Conservation (phyloP, 2,113 vertebrate species). For the Rhagologus leucostigma region DNA sequence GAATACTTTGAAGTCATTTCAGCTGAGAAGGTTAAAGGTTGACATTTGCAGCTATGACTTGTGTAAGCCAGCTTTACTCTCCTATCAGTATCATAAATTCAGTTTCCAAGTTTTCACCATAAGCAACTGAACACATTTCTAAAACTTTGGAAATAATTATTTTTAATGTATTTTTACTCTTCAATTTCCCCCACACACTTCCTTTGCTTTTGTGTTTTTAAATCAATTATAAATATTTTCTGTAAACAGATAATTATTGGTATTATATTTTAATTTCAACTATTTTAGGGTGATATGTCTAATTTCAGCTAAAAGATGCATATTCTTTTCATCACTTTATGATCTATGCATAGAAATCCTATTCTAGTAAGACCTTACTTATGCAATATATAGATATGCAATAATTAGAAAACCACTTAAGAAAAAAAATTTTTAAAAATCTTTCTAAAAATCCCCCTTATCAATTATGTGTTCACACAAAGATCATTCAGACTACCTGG, state of each 20-base stretch:
- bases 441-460: background rate
- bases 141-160: background rate
- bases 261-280: background rate
- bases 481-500: background rate
- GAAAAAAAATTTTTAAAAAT: background rate
- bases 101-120: background rate
- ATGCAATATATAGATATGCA: background rate
- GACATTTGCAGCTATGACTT: slow-evolving; percentile 6
- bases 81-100: background rate
- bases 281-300: background rate
- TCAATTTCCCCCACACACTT: background rate
- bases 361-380: background rate
- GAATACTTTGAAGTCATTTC: slow-evolving; percentile 34
- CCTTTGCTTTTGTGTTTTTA: background rate
- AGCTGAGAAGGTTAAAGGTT: slow-evolving; percentile 41
- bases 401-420: background rate
- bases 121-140: background rate
- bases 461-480: background rate
- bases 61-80: background rate
- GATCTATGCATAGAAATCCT: background rate
- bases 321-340: background rate
- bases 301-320: background rate
- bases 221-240: background rate
- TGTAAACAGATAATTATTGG: background rate
- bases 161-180: background rate